Percentiles rank a stretch among this genome's conserved stretches.
Evolutionary conservation across 2,888 invertebrate species (phyloP).

Genomic region (Portevinia maculata): DNA sequence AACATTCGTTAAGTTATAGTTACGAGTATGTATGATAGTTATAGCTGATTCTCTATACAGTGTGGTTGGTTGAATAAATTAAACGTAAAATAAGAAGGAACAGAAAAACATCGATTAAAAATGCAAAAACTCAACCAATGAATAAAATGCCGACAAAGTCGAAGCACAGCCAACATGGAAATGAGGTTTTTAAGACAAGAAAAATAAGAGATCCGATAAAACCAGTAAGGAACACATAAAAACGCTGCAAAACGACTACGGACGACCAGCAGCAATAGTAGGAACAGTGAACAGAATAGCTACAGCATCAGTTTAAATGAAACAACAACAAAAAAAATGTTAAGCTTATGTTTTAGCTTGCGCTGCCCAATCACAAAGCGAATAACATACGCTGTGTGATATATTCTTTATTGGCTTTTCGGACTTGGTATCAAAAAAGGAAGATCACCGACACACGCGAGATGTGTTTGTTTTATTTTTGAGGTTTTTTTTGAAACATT

Average conservation of each 20-base stretch:
- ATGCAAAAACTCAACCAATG: conserved; percentile 67
- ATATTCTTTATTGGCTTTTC: conserved; percentile 70
- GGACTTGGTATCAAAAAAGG: conserved; percentile 57
- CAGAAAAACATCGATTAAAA: conserved; percentile 58
- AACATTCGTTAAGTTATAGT: conserved; percentile 8
- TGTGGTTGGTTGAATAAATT: conserved; percentile 60
- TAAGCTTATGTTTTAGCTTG: conserved; percentile 42
- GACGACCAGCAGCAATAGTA: conserved; percentile 14
- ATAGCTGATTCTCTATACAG: conserved; percentile 18
- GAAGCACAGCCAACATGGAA: conserved; percentile 47
- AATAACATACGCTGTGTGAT: conserved; percentile 59
- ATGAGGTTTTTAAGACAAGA: conserved; percentile 53
- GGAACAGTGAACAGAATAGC: conserved; percentile 29
- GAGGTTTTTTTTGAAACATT: background rate
- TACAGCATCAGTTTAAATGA: conserved; percentile 49
- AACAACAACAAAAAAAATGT: conserved; percentile 18
- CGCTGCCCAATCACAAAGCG: conserved; percentile 62
- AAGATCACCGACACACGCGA: conserved; percentile 63
- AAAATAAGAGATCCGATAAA: conserved; percentile 47
- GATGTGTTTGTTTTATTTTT: conserved; percentile 32
- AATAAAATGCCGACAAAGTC: conserved; percentile 70
- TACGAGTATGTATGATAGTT: background rate
- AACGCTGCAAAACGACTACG: conserved; percentile 23
- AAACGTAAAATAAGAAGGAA: conserved; percentile 42
- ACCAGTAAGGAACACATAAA: conserved; percentile 55